These are phyloP conservation scores for Stegophylla sp. DNA, from an alignment of 2,888 invertebrate genomes.

Conservation along the genomic window DNA sequence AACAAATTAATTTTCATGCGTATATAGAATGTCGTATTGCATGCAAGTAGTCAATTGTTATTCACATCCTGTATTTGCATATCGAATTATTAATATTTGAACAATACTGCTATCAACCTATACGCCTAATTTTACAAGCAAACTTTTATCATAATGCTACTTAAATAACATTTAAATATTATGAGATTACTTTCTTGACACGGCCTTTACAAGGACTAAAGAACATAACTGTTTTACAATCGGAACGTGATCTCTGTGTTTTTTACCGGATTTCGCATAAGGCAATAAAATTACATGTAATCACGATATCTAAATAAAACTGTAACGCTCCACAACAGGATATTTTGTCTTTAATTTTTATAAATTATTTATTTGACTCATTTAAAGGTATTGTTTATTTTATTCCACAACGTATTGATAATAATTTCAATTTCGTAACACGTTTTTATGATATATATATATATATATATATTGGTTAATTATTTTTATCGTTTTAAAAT, in stretches of 20 bases:
- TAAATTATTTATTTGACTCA: neutral
- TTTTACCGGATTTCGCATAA: neutral
- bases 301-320: neutral
- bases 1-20: neutral
- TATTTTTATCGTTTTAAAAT: neutral
- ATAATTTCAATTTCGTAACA: neutral
- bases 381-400: neutral
- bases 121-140: neutral
- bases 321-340: neutral
- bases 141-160: neutral
- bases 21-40: neutral
- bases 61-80: neutral
- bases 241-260: slow-evolving; percentile 36
- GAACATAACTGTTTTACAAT: slow-evolving; percentile 34
- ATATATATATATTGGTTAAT: neutral
- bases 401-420: slow-evolving; percentile 5
- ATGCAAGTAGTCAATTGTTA: neutral
- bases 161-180: neutral
- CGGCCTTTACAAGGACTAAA: slow-evolving; percentile 50
- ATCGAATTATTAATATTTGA: neutral
- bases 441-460: slow-evolving; percentile 2
- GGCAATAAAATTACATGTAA: neutral
- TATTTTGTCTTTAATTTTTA: neutral
- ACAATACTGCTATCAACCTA: neutral
- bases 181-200: neutral